Percentiles rank a stretch among this genome's conserved stretches.
Evolutionary conservation across 1,140 invertebrate species (phyloP).

Genomic region (Melipona quadrifasciata): DNA sequence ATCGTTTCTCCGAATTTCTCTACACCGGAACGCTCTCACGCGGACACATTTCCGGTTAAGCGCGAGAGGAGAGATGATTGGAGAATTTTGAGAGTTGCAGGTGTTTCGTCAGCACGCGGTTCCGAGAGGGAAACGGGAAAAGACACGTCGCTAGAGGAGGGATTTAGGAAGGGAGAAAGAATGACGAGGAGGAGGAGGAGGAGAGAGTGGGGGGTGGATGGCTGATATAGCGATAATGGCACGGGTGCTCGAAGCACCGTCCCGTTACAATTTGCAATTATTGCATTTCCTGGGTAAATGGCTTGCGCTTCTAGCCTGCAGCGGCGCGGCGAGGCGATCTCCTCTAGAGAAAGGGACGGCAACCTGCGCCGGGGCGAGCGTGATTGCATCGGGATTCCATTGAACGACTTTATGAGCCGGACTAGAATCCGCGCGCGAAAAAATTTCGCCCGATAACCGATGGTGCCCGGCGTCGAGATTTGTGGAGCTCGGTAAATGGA

Average conservation of each 20-base stretch:
- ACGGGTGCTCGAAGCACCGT: constrained; percentile 64
- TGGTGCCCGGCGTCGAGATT: constrained; percentile 11
- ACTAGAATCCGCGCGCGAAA: constrained; percentile 37
- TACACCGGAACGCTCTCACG: constrained; percentile 19
- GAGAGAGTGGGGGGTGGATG: constrained; percentile 2
- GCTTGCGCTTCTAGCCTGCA: constrained; percentile 64
- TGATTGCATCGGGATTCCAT: constrained; percentile 62
- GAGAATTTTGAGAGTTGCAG: not conserved
- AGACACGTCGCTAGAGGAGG: not conserved
- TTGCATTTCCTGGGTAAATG: constrained; percentile 77
- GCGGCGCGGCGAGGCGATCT: constrained; percentile 1
- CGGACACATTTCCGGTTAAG: constrained; percentile 3
- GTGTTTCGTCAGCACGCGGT: not conserved
- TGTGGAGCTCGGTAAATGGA: not conserved
- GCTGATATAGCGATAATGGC: constrained; percentile 75
- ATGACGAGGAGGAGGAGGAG: constrained; percentile 25
- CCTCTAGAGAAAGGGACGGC: constrained; percentile 36
- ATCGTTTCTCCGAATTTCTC: not conserved
- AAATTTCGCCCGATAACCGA: constrained; percentile 43
- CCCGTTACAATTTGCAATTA: constrained; percentile 80
- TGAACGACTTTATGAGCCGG: constrained; percentile 42
- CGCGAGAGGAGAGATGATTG: too few species aligned
- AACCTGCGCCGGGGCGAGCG: constrained; percentile 12
- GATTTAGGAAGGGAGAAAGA: constrained; percentile 35
- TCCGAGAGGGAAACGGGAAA: not conserved